Evolutionary conservation across 53 echinoderm and acorn worm genomes (phyloP).

Genomic region (Holothuria leucospilota): DNA sequence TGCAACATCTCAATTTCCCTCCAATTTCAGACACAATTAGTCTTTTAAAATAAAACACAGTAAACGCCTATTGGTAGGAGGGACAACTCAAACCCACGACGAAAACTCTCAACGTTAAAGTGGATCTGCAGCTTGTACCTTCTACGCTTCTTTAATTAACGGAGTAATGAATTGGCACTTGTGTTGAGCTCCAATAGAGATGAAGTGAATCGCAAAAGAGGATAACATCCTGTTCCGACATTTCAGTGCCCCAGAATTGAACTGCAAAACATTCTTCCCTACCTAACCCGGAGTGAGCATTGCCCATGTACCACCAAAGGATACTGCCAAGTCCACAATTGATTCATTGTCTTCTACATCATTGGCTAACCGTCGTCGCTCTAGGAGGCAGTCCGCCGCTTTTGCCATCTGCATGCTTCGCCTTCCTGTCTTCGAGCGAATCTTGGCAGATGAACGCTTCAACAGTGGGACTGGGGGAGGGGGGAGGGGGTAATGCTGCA

Average conservation of each 20-base stretch:
- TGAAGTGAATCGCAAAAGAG: constrained; percentile 3
- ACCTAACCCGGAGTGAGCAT: not conserved
- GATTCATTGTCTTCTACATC: not conserved
- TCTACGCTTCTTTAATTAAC: constrained; percentile 19
- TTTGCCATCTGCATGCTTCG: constrained; percentile 3
- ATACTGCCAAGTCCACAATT: constrained; percentile 24
- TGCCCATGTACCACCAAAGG: no score
- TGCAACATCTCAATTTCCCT: no score
- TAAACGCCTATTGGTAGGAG: no score
- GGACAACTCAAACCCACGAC: no score
- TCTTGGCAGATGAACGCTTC: not conserved
- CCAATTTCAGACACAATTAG: no score
- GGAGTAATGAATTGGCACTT: not conserved
- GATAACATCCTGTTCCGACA: no score
- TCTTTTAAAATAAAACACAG: no score
- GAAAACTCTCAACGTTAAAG: no score
- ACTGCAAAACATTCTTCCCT: constrained; percentile 45
- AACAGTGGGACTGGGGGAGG: constrained; percentile 18
- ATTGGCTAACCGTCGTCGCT: not conserved
- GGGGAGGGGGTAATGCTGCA: no score
- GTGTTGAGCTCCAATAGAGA: constrained; percentile 36
- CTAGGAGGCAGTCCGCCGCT: not conserved
- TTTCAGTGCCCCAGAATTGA: constrained; percentile 64
- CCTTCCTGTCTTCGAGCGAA: constrained; percentile 2
- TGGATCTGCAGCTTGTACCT: constrained; percentile 18